These are phyloP conservation scores for Tringa solitaria DNA, from an alignment of 2,113 vertebrate genomes.

Conservation along the genomic window DNA sequence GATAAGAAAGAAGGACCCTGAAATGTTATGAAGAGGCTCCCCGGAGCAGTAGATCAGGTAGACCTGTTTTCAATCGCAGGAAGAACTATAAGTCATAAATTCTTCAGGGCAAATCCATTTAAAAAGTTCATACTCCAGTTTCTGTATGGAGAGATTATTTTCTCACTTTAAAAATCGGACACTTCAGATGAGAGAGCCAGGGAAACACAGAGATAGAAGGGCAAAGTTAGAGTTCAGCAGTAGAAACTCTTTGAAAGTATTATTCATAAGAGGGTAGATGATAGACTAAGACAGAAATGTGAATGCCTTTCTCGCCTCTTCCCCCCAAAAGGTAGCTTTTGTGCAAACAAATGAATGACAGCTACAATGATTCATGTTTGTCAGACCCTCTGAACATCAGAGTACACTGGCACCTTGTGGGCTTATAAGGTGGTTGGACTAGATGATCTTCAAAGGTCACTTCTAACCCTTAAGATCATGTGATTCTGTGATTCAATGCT, in stretches of 20 bases:
- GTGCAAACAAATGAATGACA: not conserved
- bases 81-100: not conserved
- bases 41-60: not conserved
- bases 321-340: not conserved
- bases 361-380: accelerated
- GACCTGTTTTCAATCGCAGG: not conserved
- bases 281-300: not conserved
- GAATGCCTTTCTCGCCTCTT: not conserved
- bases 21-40: not conserved
- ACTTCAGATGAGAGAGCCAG: not conserved
- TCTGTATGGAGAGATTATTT: not conserved
- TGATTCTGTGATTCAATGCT: not conserved
- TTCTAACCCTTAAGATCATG: not conserved
- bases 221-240: not conserved
- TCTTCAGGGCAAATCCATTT: not conserved
- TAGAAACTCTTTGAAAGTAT: not conserved
- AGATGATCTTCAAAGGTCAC: not conserved
- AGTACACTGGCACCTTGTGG: accelerated
- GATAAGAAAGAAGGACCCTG: not conserved
- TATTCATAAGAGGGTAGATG: not conserved
- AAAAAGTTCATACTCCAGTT: not conserved
- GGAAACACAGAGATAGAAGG: not conserved
- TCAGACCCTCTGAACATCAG: not conserved
- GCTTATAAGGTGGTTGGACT: not conserved
- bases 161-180: not conserved